Evolutionary conservation across 2,797 vertebrate genomes (phyloP).

Genomic region (Trematomus bernacchii): DNA sequence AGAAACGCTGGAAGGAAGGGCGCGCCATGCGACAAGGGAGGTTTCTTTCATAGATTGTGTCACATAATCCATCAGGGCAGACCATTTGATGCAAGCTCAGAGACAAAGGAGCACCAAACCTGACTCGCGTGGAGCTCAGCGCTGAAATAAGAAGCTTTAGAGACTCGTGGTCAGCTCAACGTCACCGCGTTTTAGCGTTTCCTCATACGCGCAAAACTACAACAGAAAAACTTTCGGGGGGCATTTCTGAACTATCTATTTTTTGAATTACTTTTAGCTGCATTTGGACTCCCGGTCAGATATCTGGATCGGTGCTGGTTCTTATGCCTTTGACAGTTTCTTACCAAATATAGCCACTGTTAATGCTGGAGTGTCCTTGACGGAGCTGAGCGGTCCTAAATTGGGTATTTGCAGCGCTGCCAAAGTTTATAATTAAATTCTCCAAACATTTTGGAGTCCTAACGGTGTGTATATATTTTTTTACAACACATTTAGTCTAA

Average conservation of each 20-base stretch:
- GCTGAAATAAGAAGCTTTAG: conserved; percentile 69
- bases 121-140: conserved; percentile 25
- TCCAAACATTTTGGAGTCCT: conserved; percentile 17
- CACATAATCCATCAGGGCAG: conserved; percentile 51
- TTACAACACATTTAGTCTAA: background rate
- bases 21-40: conserved; percentile 48
- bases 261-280: background rate
- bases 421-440: conserved; percentile 75
- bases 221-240: background rate
- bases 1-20: conserved; percentile 68
- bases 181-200: conserved; percentile 40
- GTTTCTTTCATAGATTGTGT: conserved; percentile 30
- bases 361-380: conserved; percentile 65
- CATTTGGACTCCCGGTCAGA: background rate
- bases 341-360: conserved; percentile 78
- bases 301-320: conserved; percentile 13
- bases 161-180: conserved; percentile 53
- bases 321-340: conserved; percentile 58
- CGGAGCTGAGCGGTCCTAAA: conserved; percentile 35
- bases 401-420: conserved; percentile 51
- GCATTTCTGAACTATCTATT: background rate
- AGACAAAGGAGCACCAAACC: conserved; percentile 47
- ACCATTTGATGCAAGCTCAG: conserved; percentile 9
- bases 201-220: conserved; percentile 39
- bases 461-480: background rate